Base-by-base conservation (phyloP, 64 coral and sea anemone species). In the Montipora foliosa region DNA sequence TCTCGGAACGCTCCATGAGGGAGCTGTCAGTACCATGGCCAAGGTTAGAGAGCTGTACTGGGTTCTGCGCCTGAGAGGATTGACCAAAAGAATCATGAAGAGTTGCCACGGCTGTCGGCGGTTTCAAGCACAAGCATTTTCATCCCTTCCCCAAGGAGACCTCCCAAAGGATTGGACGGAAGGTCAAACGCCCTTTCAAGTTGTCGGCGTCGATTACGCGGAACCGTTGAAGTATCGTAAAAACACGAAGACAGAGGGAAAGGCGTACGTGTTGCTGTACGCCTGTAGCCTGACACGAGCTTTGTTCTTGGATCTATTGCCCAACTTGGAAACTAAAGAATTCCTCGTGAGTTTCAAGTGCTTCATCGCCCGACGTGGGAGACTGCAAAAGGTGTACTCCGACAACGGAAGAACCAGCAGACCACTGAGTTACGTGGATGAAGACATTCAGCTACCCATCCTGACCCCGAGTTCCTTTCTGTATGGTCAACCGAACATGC, bases 41-140 rank as follows among this genome's bases (percentile, higher is more conserved):
- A 74, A 74, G 75, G 75, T 77, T 47, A 0, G 37, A 77, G 75
- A 77, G 75, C 37, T 46, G 75, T 77, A 77, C 75, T 77, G 75
- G 75, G 75, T 77, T 13, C 75, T 45, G 37, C 44, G 75, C 6
- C 75, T 77, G 5, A 77, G 75, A 77, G 11, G 75, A 77, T 46
- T 77, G 44, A 77, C 0, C 4, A 77, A 46, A 25, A 25, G 25
- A 25, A 25, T 25, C 25, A 25, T 77, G 37, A 77, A 77, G 29
- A 47, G 37, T 77, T 77, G 75, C 75, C 75, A 77, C 44, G 45
- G 75, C 4, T 77, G 44, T 77, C 75, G 44, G 75, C 37, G 75
- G 37, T 77, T 77, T 47, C 29, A 47, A 47, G 6, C 75, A 45
- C 75, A 77, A 47, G 75, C 75, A 14, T 77, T 47, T 47, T 47